Percentiles rank a stretch among this genome's conserved stretches.
Conservation (phyloP, 2,113 vertebrate species). For the Xiphorhynchus elegans region DNA sequence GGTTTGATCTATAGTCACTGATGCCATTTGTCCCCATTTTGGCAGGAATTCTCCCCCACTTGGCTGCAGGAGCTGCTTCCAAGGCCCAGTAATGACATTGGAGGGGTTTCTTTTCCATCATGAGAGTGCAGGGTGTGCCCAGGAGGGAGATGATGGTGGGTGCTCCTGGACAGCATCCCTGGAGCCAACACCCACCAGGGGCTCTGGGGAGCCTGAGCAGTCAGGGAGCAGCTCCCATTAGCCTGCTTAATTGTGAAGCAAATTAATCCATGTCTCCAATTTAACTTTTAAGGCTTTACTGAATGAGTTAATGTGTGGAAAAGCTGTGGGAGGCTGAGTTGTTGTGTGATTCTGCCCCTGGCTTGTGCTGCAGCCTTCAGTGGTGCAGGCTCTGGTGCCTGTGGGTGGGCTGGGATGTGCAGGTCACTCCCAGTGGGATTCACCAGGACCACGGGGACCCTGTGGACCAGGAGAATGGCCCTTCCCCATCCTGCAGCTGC, state of each 20-base stretch:
- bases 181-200: neutral
- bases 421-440: accelerated
- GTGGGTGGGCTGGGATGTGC: neutral
- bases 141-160: neutral
- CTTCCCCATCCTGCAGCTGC: neutral
- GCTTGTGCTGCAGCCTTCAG: accelerated
- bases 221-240: neutral
- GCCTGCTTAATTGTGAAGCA: neutral
- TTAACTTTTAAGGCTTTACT: constrained; percentile 7
- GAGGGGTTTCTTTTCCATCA: neutral
- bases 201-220: accelerated
- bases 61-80: neutral
- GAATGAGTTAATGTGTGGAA: neutral
- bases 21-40: neutral
- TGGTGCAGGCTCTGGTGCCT: accelerated
- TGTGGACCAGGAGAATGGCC: accelerated
- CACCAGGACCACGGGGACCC: accelerated
- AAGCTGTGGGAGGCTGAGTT: neutral
- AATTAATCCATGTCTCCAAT: constrained; percentile 19
- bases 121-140: neutral
- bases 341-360: accelerated
- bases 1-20: neutral
- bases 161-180: neutral
- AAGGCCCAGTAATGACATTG: neutral
- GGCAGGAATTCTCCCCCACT: neutral